Base-by-base conservation (phyloP, 2,888 invertebrate species). In the Epirrita christyi region DNA sequence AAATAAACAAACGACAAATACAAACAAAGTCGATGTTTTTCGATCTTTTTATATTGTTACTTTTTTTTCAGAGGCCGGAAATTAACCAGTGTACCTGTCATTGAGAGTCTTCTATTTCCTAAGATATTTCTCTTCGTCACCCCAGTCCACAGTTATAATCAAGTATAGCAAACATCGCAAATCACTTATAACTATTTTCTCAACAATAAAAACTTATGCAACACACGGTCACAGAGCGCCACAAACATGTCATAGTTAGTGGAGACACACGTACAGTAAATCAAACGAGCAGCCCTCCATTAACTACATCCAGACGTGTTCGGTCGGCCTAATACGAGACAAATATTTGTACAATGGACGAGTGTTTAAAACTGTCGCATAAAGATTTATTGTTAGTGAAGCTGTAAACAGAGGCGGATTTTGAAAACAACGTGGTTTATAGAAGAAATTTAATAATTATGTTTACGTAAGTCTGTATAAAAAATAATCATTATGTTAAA, bases 291-390 rank as follows among this genome's bases (percentile, higher is more conserved):
- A 61, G 63, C 63, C 67, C 68, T 62, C 60, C 62, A 63, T 64
- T 62, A 64, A 62, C 61, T 55, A 61, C 58, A 55, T 54, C 61
- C 55, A 54, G 66, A 57, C 64, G 47, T 60, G 61, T 56, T 61
- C 62, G 63, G 56, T 63, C 63, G 53, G 41, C 55, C 72, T 79
- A 78, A 79, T 78, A 77, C 71, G 78, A 69, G 73, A 79, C 79
- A 78, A 77, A 79, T 79, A 76, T 78, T 73, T 72, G 69, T 76
- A 78, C 76, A 77, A 75, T 74, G 67, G 73, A 53, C 56, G 65
- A 71, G 66, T 72, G 73, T 70, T 74, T 78, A 71, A 75, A 78
- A 77, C 70, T 79, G 78, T 79, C 78, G 57, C 74, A 59, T 53
- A 52, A 63, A 56, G 70, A 79, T 79, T 78, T 79, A 79, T 79